Evolutionary conservation across 2,113 vertebrate genomes (phyloP), one percentile per base, ranked within the genome.

Genomic region (Amphilophus citrinellus): DNA sequence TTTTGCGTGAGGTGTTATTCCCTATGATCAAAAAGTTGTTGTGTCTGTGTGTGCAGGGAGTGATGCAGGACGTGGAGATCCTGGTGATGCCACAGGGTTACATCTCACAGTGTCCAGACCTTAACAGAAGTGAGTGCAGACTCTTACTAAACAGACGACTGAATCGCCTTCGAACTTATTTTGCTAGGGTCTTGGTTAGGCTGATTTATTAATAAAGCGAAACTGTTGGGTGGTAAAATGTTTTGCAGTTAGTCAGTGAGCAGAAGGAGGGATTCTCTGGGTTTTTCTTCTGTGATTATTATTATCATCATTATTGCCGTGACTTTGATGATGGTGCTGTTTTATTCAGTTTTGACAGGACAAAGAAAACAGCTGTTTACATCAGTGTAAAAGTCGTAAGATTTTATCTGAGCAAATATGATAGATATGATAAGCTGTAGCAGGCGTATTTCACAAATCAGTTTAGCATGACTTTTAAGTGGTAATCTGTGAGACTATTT

Each of bases 61-160:
- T 99, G 94, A 97, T 99, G 98, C 98, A 99, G 94, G 98, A 99
- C 85, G 96, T 99, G 79, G 97, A 98, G 93, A 96, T 99, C 87
- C 96, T 99, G 93, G 96, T 98, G 91, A 99, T 99, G 97, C 97
- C 98, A 79, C 98, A 99, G 95, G 98, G 98, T 92, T 99, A 97
- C 96, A 98, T 99, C 93, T 97, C 96, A 68, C 98, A 99, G 90
- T 99, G 98, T 90, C 98, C 98, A 71, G 98, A 99, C 94, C 98
- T 99, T 76, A 99, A 99, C 96, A 98, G 98, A 94, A 99, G 98
- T 99, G 96, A 97, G 98, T 97, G 81, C 84, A 15, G 86, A 92
- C n/a, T 65, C 63, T 77, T 37, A 42, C 63, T 60, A 37, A 30
- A 80, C 24, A 61, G 14, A 42, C 53, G 15, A 8, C 42, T 24